phyloP scores from a whole-genome alignment of 1,140 invertebrate species.

The Halyomorpha halys region DNA sequence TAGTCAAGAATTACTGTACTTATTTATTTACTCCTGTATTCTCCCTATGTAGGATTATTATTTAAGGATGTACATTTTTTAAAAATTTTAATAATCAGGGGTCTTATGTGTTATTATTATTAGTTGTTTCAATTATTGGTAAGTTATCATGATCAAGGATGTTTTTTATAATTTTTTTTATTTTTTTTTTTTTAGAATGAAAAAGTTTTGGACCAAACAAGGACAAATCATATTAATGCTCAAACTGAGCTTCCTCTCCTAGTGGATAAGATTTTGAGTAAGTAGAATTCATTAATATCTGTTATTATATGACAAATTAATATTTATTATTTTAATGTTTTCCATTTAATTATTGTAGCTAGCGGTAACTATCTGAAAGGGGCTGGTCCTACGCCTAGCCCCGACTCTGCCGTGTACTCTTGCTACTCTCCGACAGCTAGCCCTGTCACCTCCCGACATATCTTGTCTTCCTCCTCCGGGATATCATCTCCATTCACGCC shows the following conservation, averaged over 20 bases:
- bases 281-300: conserved; percentile 34
- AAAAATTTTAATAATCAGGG: no score
- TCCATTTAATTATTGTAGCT: conserved; percentile 13
- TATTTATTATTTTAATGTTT: conserved; percentile 1
- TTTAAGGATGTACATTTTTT: no score
- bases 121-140: no score
- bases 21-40: no score
- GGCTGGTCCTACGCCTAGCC: conserved; percentile 54
- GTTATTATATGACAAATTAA: no score
- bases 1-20: no score
- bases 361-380: conserved; percentile 25
- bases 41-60: no score
- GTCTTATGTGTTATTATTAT: no score
- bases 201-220: conserved; percentile 32
- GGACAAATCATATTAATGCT: conserved; percentile 30
- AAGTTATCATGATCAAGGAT: no score
- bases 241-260: conserved; percentile 43
- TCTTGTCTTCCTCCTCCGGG: conserved; percentile 41
- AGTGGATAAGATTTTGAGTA: conserved; percentile 52
- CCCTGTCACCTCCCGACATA: conserved; percentile 69
- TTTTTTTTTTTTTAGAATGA: conserved; percentile 30
- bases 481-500: conserved; percentile 58
- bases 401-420: conserved; percentile 76
- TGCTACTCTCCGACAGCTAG: conserved; percentile 73
- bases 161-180: not conserved